Percentiles rank a stretch among this genome's conserved stretches.
These are phyloP conservation scores for Protophormia terraenovae DNA, from an alignment of 2,888 invertebrate genomes.

Conservation along the genomic window DNA sequence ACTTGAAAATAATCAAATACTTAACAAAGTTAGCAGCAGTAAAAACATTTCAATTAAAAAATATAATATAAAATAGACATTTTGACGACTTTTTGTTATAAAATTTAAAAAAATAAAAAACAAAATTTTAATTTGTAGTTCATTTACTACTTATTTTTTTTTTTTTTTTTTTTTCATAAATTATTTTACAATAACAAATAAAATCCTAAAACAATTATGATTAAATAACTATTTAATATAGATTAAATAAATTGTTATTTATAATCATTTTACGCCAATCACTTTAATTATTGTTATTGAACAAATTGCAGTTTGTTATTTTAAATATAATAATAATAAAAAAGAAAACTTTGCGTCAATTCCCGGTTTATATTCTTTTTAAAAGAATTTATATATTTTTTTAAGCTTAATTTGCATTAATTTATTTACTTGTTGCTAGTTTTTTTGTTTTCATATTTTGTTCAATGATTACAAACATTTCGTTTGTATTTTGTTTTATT, in stretches of 20 bases:
- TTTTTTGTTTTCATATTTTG: background rate
- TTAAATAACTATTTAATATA: too few relatives aligned
- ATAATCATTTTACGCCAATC: too few relatives aligned
- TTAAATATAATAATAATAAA: background rate
- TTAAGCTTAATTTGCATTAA: constrained; percentile 61
- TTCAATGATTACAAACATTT: constrained; percentile 31
- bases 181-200: too few relatives aligned
- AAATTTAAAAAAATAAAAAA: too few relatives aligned
- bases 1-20: background rate
- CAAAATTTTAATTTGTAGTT: too few relatives aligned
- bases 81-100: background rate
- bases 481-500: constrained; percentile 18
- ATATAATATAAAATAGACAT: background rate
- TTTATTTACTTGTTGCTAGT: constrained; percentile 29
- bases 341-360: constrained; percentile 9
- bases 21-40: background rate
- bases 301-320: background rate
- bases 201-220: too few relatives aligned
- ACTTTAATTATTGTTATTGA: too few relatives aligned
- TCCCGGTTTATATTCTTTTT: constrained; percentile 22
- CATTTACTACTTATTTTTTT: too few relatives aligned
- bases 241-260: too few relatives aligned
- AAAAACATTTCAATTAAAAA: background rate
- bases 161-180: too few relatives aligned
- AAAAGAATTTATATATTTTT: constrained; percentile 37